These are phyloP conservation scores for Lepidonotus clava DNA, from an alignment of 2,888 invertebrate species.

Conservation along the genomic window DNA sequence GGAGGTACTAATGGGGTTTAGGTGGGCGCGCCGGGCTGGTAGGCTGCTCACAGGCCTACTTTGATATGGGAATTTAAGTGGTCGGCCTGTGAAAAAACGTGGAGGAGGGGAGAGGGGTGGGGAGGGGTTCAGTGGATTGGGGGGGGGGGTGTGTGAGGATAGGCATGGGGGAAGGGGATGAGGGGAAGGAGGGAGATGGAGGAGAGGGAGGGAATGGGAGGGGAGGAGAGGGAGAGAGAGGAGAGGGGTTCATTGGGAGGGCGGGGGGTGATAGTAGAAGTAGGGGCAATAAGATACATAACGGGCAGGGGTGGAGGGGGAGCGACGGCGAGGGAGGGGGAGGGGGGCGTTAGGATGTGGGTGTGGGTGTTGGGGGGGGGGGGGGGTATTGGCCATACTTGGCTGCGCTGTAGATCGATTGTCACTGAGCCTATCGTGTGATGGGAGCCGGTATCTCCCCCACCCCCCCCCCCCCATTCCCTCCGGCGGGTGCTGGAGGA, in stretches of 20 bases:
- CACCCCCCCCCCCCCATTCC: too few species aligned
- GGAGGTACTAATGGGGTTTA: conserved; percentile 39
- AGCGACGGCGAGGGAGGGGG: not conserved
- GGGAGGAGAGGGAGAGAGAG: not conserved
- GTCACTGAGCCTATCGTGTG: too few species aligned
- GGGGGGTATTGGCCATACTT: conserved; percentile 11
- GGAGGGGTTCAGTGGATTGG: not conserved
- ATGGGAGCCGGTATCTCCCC: too few species aligned
- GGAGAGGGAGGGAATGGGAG: not conserved
- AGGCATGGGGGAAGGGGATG: not conserved
- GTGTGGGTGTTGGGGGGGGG: not conserved
- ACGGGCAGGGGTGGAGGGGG: not conserved
- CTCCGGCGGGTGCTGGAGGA: too few species aligned
- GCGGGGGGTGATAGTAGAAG: not conserved
- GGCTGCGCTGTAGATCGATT: conserved; percentile 12
- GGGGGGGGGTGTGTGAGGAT: not conserved
- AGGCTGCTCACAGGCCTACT: not conserved
- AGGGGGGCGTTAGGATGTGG: not conserved
- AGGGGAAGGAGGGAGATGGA: not conserved
- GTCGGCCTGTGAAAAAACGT: not conserved
- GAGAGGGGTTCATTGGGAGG: too few species aligned
- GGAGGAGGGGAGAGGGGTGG: not conserved
- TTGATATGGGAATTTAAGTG: conserved; percentile 41
- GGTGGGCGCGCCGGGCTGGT: not conserved
- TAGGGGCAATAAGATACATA: not conserved